These are phyloP conservation scores for Tachuris rubrigastra DNA, from an alignment of 2,113 vertebrate genomes.

Conservation along the genomic window DNA sequence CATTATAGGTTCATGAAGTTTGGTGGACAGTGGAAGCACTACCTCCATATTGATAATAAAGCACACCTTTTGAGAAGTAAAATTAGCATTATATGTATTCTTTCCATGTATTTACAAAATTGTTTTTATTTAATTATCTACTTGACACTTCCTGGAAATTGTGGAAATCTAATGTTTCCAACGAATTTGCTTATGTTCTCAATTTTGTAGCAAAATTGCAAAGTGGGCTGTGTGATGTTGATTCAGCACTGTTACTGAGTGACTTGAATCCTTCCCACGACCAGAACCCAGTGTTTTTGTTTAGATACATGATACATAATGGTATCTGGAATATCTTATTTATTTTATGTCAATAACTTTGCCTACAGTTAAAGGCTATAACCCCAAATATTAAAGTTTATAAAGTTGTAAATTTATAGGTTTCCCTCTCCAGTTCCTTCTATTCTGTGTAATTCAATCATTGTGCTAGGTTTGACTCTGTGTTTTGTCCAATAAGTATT, in stretches of 20 bases:
- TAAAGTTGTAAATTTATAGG: not conserved
- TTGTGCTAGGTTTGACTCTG: not conserved
- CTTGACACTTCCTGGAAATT: not conserved
- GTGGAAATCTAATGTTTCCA: not conserved
- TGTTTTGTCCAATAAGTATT: not conserved
- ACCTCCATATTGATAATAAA: not conserved
- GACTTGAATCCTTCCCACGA: not conserved
- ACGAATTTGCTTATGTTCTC: not conserved
- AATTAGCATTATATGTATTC: not conserved
- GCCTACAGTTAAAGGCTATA: not conserved
- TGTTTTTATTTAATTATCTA: not conserved
- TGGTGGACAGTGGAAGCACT: not conserved
- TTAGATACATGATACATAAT: not conserved
- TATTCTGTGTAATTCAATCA: not conserved
- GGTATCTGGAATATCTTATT: not conserved
- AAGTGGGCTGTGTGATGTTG: not conserved
- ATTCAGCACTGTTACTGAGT: not conserved
- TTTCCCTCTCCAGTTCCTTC: not conserved
- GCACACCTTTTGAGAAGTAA: not conserved
- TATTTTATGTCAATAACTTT: not conserved
- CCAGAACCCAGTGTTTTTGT: not conserved
- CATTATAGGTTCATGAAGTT: not conserved
- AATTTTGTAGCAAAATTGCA: not conserved
- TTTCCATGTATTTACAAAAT: not conserved
- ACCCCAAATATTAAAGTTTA: not conserved